These are phyloP conservation scores for Pagetopsis macropterus DNA, from an alignment of 2,797 vertebrate genomes.

Conservation along the genomic window DNA sequence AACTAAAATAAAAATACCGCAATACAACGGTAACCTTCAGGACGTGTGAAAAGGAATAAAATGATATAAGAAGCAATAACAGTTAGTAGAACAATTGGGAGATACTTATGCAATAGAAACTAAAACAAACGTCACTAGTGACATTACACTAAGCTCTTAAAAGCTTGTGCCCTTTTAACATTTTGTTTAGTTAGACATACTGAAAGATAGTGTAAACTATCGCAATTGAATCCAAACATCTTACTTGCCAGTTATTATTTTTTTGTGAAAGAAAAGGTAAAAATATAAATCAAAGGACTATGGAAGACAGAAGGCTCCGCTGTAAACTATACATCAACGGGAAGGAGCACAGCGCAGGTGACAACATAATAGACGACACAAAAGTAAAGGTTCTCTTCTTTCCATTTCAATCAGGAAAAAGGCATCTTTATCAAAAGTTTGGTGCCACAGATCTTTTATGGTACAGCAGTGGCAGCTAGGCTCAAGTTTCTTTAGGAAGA, in stretches of 20 bases:
- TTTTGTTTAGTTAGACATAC: neutral
- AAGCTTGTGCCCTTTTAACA: neutral
- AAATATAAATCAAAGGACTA: neutral
- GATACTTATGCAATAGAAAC: neutral
- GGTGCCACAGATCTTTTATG: slow-evolving; percentile 34
- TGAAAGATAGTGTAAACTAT: neutral
- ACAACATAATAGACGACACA: slow-evolving; percentile 40
- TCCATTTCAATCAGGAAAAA: slow-evolving; percentile 54
- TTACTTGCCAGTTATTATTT: neutral
- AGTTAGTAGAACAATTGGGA: neutral
- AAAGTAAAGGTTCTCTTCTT: slow-evolving; percentile 33
- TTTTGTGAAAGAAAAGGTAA: neutral
- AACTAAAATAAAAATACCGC: neutral
- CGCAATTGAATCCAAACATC: neutral
- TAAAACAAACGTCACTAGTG: neutral
- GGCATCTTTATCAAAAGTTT: slow-evolving; percentile 25
- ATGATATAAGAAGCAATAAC: neutral
- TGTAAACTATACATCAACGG: slow-evolving; percentile 54
- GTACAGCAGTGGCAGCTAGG: slow-evolving; percentile 31
- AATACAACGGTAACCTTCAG: neutral
- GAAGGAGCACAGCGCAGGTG: slow-evolving; percentile 37
- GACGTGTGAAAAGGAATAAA: neutral
- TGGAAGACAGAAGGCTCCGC: slow-evolving; percentile 8
- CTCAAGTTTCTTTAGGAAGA: slow-evolving; percentile 46
- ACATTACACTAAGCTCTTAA: neutral